phyloP scores from a whole-genome alignment of 2,113 vertebrate genomes.

The Procavia capensis region DNA sequence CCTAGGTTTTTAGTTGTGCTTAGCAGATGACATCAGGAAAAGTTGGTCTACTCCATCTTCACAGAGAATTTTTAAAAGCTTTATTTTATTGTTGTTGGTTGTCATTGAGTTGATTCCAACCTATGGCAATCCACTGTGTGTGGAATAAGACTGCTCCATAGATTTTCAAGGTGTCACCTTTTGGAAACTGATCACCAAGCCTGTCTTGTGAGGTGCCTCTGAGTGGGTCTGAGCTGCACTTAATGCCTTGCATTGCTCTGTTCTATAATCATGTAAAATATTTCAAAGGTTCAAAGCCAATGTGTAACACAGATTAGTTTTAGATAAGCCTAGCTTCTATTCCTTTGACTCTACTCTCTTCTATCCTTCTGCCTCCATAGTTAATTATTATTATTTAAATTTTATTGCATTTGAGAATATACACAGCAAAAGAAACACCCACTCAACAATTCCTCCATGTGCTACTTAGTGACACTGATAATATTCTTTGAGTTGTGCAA shows the following conservation, averaged over 20 bases:
- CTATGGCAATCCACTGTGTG: too few relatives aligned
- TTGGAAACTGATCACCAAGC: too few relatives aligned
- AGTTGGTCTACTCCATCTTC: neutral
- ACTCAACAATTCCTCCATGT: too few relatives aligned
- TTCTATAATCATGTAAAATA: neutral
- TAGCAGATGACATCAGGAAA: neutral
- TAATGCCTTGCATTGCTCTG: too few relatives aligned
- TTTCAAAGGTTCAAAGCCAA: neutral
- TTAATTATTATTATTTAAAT: neutral
- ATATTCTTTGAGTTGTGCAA: too few relatives aligned
- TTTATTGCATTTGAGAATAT: neutral
- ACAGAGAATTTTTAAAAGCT: neutral
- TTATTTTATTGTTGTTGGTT: neutral
- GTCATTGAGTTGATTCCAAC: too few relatives aligned
- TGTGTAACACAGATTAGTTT: neutral
- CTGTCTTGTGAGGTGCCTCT: too few relatives aligned
- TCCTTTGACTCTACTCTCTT: neutral
- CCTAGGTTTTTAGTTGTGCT: neutral
- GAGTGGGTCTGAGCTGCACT: too few relatives aligned
- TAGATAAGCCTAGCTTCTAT: neutral
- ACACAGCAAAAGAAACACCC: too few relatives aligned
- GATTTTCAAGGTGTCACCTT: too few relatives aligned
- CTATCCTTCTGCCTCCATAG: neutral
- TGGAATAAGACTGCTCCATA: too few relatives aligned
- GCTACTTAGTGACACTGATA: too few relatives aligned